A percentile compares a stretch with the other conserved stretches of the same genome.
Conservation (phyloP, 2,888 invertebrate genomes). For the Eudemis profundana region DNA sequence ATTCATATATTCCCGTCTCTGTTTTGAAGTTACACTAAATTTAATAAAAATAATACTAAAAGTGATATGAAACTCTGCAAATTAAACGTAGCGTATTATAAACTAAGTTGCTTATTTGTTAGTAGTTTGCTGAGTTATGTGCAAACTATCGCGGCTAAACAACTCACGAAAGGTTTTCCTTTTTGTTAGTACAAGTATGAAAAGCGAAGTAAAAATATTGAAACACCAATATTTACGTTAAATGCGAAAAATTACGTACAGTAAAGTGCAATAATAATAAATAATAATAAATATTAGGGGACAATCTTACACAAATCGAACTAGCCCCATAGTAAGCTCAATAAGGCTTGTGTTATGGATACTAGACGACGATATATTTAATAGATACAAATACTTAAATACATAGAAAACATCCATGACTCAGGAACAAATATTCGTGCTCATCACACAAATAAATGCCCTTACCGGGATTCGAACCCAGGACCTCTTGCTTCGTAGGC, state of each 20-base stretch:
- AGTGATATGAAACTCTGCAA: neutral
- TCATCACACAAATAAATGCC: too few species aligned
- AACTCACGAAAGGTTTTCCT: constrained; percentile 2
- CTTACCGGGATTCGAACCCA: too few species aligned
- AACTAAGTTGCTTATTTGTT: constrained; percentile 8
- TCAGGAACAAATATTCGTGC: too few species aligned
- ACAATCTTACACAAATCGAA: too few species aligned
- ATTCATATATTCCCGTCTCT: neutral
- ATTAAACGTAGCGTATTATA: neutral
- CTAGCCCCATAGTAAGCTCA: too few species aligned
- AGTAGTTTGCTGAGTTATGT: constrained; percentile 8
- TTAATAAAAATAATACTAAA: neutral
- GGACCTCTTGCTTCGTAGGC: too few species aligned
- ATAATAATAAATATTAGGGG: too few species aligned
- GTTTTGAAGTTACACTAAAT: neutral
- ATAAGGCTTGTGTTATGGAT: too few species aligned
- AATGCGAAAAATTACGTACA: neutral
- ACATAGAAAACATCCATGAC: too few species aligned
- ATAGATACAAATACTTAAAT: too few species aligned
- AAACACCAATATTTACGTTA: neutral
- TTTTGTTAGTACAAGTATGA: constrained; percentile 1
- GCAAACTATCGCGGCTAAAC: constrained; percentile 20
- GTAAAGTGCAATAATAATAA: too few species aligned
- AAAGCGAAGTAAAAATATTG: neutral
- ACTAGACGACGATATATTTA: too few species aligned